Percentiles rank a stretch among this genome's conserved stretches.
Evolutionary conservation across 2,888 invertebrate species (phyloP).

Genomic region (Ophioninae sp.): DNA sequence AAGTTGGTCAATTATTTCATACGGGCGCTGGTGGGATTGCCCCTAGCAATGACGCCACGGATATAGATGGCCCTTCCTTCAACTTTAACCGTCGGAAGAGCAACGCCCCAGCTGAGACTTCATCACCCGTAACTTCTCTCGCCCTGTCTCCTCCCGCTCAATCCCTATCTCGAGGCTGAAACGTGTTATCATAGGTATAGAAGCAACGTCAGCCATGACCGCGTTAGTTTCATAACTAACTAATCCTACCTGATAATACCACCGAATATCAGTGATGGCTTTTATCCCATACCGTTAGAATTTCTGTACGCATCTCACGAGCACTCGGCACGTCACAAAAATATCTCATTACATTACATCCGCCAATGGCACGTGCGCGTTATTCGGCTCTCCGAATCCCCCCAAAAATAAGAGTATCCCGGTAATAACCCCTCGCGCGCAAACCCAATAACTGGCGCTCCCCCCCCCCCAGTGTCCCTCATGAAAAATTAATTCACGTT

Average conservation of each 20-base stretch:
- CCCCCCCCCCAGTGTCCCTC: no score
- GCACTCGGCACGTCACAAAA: slow-evolving; percentile 48
- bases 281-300: slow-evolving; percentile 21
- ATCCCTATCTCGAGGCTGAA: slow-evolving; percentile 40
- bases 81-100: slow-evolving; percentile 36
- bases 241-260: slow-evolving; percentile 76
- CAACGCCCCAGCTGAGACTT: slow-evolving; percentile 37
- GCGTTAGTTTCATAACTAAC: slow-evolving; percentile 77
- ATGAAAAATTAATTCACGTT: slow-evolving; percentile 62
- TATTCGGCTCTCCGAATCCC: slow-evolving; percentile 20
- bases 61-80: slow-evolving; percentile 35
- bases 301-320: slow-evolving; percentile 10
- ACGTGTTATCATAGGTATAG: slow-evolving; percentile 32
- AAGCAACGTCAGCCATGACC: no score
- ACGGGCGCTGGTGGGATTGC: slow-evolving; percentile 60
- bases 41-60: slow-evolving; percentile 24
- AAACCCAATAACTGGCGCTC: slow-evolving; percentile 44
- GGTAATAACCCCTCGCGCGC: slow-evolving; percentile 39
- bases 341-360: slow-evolving; percentile 54
- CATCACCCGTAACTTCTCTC: slow-evolving; percentile 44
- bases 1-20: slow-evolving; percentile 70
- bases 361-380: slow-evolving; percentile 3
- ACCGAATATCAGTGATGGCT: slow-evolving; percentile 72
- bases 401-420: slow-evolving; percentile 36
- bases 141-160: neutral